These are phyloP conservation scores for Glyptemys insculpta DNA, from an alignment of 2,797 vertebrate species.

Conservation along the genomic window DNA sequence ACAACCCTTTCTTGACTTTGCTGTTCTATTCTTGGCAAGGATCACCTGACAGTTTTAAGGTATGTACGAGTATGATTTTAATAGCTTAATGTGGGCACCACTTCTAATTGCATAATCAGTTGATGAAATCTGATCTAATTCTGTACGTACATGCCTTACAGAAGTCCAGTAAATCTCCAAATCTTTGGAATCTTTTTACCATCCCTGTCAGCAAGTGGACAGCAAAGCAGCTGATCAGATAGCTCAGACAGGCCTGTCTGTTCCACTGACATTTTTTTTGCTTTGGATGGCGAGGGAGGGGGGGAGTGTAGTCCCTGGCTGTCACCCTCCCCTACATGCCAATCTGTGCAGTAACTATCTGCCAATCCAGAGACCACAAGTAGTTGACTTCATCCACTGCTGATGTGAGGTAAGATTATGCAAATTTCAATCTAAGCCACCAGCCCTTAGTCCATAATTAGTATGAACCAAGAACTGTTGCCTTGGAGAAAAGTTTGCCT, in stretches of 20 bases:
- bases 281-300: too few relatives aligned
- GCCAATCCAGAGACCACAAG: background rate
- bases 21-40: background rate
- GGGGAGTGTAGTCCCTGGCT: background rate
- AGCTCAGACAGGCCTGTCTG: background rate
- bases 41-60: background rate
- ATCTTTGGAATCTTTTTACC: background rate
- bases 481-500: background rate
- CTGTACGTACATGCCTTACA: too few relatives aligned
- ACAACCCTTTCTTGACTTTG: too few relatives aligned
- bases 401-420: background rate
- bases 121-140: background rate
- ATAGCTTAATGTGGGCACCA: background rate
- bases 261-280: background rate
- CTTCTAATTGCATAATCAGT: background rate
- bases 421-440: background rate
- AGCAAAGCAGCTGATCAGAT: background rate
- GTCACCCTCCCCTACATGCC: accelerated
- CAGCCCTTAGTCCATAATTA: background rate
- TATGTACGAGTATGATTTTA: background rate
- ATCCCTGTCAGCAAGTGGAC: background rate
- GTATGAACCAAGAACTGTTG: background rate
- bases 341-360: background rate
- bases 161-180: background rate
- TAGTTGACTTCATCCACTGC: background rate